Evolutionary conservation across 2,888 invertebrate genomes (phyloP), one percentile per base, ranked within the genome.

Genomic region (Osedax fenrisi): DNA sequence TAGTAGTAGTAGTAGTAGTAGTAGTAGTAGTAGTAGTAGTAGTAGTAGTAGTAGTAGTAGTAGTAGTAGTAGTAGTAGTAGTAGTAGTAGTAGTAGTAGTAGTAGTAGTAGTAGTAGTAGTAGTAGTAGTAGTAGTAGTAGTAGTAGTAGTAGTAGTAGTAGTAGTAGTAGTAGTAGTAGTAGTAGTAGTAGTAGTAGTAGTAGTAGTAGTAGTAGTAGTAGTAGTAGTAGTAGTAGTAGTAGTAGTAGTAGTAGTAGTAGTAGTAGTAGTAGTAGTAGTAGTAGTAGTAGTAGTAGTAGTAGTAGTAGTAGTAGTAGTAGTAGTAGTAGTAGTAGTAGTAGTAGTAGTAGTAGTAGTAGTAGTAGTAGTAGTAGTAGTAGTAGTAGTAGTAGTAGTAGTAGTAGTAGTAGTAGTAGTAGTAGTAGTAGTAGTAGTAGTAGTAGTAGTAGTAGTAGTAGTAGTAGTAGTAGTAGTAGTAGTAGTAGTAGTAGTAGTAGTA

Each of bases 201-300:
- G 68, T 22, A 68, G 68, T 68, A 68, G 68, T 22, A 68, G 68
- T 68, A 68, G 68, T 68, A 68, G 68, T 26, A 23, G 26, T 68
- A 68, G 68, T 68, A 68, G 68, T 68, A 68, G 68, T 68, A 68
- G 68, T 68, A 68, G 68, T 68, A 62, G 1, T 17, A 23, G 62
- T 3, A 3, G 2, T 68, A 68, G 67, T 68, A 68, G 68, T 22
- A 68, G 23, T 26, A 68, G 68, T 22, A 68, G 23, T 68, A 68
- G 68, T 22, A 68, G 68, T 68, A 68, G 68, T 22, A 68, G 68
- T 68, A 68, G 68, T 68, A 68, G 68, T 26, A 23, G 26, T 68
- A 68, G 68, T 68, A 68, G 68, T 68, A 68, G 68, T 68, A 68
- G 68, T 68, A 68, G 68, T 68, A 68, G 68, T 68, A 68, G 68